Evolutionary conservation across 2,113 vertebrate species (phyloP).

Genomic region (Megalops atlanticus): DNA sequence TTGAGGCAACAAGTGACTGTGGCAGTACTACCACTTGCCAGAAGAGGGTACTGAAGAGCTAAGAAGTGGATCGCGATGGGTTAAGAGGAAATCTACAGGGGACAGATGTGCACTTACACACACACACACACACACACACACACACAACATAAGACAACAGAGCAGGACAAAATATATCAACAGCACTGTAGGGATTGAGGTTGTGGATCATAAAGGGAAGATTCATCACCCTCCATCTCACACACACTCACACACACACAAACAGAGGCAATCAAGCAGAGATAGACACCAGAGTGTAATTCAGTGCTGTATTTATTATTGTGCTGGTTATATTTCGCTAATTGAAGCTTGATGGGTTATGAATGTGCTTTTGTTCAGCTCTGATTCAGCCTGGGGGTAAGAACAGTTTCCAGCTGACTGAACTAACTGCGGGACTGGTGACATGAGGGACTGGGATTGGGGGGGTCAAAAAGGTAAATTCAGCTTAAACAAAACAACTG

Average conservation of each 20-base stretch:
- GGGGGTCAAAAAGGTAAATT: background rate
- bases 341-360: background rate
- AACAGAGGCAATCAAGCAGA: background rate
- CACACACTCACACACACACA: slow-evolving; percentile 8
- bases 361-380: slow-evolving; percentile 3
- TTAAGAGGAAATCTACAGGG: slow-evolving; percentile 4
- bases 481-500: too few relatives aligned
- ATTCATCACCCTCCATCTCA: background rate
- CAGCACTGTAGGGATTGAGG: background rate
- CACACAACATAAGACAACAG: background rate
- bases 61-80: slow-evolving; percentile 8
- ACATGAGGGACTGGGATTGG: slow-evolving; percentile 1
- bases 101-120: slow-evolving; percentile 28
- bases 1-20: slow-evolving; percentile 67
- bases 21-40: slow-evolving; percentile 46
- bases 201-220: background rate
- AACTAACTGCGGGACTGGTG: background rate
- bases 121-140: slow-evolving; percentile 28
- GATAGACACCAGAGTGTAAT: background rate
- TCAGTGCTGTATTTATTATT: slow-evolving; percentile 3
- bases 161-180: background rate
- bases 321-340: background rate
- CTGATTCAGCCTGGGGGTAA: background rate
- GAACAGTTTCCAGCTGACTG: background rate
- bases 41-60: slow-evolving; percentile 66